Evolutionary conservation across 2,113 vertebrate genomes (phyloP).

Genomic region (Petaurus breviceps): DNA sequence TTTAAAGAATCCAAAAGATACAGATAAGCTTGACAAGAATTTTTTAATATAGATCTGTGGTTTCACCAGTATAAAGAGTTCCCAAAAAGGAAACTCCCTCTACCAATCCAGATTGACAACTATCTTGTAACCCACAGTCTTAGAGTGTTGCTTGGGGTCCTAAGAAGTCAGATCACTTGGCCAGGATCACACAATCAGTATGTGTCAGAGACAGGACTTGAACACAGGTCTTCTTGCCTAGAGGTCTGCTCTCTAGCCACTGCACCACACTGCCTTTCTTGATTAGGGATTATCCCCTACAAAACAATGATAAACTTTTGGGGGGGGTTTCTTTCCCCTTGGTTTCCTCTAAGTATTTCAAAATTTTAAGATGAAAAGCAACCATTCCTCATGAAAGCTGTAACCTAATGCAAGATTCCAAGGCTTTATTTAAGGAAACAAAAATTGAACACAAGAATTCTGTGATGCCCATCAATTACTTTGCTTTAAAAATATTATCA

Average conservation of each 20-base stretch:
- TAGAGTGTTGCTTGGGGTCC: neutral
- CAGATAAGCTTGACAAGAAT: neutral
- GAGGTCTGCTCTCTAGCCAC: neutral
- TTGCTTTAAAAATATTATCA: neutral
- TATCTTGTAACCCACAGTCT: neutral
- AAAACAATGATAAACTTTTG: neutral
- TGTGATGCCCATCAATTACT: neutral
- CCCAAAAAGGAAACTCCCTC: neutral
- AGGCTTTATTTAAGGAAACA: neutral
- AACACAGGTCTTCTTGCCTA: neutral
- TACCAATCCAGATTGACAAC: neutral
- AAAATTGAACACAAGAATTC: neutral
- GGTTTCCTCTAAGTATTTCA: neutral
- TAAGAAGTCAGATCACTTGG: neutral
- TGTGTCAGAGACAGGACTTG: neutral
- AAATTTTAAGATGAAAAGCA: neutral
- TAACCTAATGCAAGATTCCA: neutral
- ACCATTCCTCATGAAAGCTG: neutral
- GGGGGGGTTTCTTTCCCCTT: neutral
- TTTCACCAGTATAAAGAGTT: neutral
- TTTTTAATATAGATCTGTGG: neutral
- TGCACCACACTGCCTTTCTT: neutral
- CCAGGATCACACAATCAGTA: neutral
- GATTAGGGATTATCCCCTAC: neutral
- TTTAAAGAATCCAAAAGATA: too few species aligned